Evolutionary conservation across 2,888 invertebrate genomes (phyloP).

Genomic region (Thymelicus acteon): DNA sequence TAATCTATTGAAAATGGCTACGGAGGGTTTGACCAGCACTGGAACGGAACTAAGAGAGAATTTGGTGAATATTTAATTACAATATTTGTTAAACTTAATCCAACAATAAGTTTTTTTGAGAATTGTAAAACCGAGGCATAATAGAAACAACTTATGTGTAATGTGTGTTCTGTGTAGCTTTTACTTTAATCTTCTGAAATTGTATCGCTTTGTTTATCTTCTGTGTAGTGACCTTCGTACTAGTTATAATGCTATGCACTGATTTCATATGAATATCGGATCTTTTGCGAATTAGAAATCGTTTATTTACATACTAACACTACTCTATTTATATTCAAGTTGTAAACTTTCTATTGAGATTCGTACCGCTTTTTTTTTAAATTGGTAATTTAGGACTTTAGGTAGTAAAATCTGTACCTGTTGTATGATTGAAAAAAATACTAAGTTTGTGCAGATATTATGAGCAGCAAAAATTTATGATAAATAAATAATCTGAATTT

Average conservation of each 20-base stretch:
- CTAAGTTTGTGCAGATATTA: too few relatives aligned
- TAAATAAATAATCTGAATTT: too few relatives aligned
- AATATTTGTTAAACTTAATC: constrained; percentile 5
- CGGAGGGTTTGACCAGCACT: constrained; percentile 62
- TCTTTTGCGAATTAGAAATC: neutral
- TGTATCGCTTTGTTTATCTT: constrained; percentile 28
- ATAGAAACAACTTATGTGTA: neutral
- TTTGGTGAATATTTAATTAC: constrained; percentile 62
- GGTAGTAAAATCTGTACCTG: too few relatives aligned
- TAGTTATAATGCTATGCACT: constrained; percentile 4
- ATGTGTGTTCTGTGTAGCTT: neutral
- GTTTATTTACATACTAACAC: neutral
- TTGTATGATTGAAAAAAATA: too few relatives aligned
- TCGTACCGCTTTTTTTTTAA: too few relatives aligned
- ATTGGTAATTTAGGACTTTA: too few relatives aligned
- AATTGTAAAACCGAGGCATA: neutral
- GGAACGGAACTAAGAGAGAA: constrained; percentile 73
- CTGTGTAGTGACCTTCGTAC: constrained; percentile 37
- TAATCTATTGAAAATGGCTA: constrained; percentile 57
- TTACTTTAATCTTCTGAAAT: neutral
- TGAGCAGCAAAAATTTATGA: too few relatives aligned
- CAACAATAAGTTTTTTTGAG: neutral
- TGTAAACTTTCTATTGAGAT: too few relatives aligned
- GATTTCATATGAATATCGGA: neutral
- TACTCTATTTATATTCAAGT: too few relatives aligned